phyloP scores from a whole-genome alignment of 2,888 invertebrate species.

The Taphrorychus bicolor region DNA sequence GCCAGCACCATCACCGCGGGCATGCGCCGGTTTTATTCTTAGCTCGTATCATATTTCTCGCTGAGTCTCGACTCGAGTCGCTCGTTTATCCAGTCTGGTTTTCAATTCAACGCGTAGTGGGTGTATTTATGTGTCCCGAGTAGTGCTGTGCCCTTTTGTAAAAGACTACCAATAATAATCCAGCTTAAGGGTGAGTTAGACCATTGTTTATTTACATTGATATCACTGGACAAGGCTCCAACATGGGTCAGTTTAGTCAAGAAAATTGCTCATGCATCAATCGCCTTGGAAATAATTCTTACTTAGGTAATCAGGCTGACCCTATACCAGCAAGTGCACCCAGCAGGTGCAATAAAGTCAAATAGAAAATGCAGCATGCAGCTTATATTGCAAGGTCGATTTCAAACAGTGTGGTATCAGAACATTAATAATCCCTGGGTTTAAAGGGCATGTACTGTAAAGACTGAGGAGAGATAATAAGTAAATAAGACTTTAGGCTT shows the following conservation, averaged over 20 bases:
- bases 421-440: no score
- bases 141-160: conserved; percentile 40
- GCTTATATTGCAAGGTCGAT: no score
- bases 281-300: no score
- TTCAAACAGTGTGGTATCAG: no score
- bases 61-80: conserved; percentile 40
- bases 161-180: neutral
- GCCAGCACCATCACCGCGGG: no score
- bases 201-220: neutral
- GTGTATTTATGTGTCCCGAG: conserved; percentile 41
- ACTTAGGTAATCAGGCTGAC: neutral
- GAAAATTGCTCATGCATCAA: neutral
- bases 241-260: neutral
- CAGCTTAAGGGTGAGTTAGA: conserved; percentile 21
- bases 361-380: no score
- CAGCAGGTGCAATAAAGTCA: conserved; percentile 2
- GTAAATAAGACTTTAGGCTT: no score
- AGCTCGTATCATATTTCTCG: conserved; percentile 49
- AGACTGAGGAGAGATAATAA: no score
- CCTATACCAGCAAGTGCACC: neutral
- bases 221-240: neutral
- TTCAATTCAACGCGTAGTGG: conserved; percentile 37
- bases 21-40: conserved; percentile 44
- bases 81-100: conserved; percentile 40
- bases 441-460: no score